phyloP scores from a whole-genome alignment of 2,113 vertebrate species.

The Aramus guarauna region DNA sequence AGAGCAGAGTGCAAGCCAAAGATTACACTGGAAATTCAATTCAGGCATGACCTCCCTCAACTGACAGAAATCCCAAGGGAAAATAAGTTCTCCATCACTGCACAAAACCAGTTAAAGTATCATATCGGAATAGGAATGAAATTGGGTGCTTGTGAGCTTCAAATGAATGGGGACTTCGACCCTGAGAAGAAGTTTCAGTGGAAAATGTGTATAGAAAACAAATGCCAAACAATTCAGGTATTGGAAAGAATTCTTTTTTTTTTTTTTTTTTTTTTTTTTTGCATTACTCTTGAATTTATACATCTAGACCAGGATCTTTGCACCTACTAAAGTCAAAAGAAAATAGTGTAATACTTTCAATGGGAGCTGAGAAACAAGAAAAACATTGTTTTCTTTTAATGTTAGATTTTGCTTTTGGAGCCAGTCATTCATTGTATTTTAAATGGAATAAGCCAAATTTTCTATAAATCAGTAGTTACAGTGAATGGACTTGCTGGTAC shows the following conservation, averaged over 20 bases:
- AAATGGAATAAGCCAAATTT: not conserved
- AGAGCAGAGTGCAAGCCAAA: slow-evolving; percentile 56
- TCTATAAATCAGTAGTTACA: not conserved
- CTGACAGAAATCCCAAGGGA: slow-evolving; percentile 58
- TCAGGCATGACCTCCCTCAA: slow-evolving; percentile 67
- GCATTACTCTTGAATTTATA: not conserved
- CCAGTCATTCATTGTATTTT: not conserved
- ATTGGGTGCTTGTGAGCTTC: slow-evolving; percentile 63
- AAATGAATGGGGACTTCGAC: slow-evolving; percentile 60
- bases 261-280: not conserved
- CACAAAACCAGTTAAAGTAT: slow-evolving; percentile 30
- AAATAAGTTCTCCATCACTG: slow-evolving; percentile 60
- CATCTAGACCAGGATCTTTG: not conserved
- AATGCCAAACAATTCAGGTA: slow-evolving; percentile 76
- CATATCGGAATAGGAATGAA: slow-evolving; percentile 46
- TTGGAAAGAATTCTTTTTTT: not conserved
- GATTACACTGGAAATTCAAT: slow-evolving; percentile 56
- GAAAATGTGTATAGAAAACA: slow-evolving; percentile 72
- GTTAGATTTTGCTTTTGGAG: not conserved
- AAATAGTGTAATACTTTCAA: not conserved
- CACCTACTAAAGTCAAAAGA: not conserved
- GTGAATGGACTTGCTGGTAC: not conserved
- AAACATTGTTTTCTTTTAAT: not conserved
- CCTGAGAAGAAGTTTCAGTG: slow-evolving; percentile 70
- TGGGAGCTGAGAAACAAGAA: not conserved